Evolutionary conservation across 2,113 vertebrate genomes (phyloP).

Genomic region (Gobio gobio): DNA sequence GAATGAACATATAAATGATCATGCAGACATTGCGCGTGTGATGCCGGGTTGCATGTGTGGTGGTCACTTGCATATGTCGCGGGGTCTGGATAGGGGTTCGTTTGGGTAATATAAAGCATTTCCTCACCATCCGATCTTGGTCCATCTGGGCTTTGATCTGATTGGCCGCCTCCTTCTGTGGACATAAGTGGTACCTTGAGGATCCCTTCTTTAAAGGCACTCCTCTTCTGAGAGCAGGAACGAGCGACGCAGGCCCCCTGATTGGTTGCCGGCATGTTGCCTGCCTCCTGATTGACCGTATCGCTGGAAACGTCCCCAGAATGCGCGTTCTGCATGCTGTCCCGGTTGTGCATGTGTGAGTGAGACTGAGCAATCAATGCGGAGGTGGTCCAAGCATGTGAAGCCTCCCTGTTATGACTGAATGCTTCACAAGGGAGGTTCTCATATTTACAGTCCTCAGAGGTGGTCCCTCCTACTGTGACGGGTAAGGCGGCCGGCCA

Average conservation of each 20-base stretch:
- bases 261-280: constrained; percentile 70
- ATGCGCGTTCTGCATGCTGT: constrained; percentile 48
- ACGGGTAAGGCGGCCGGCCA: constrained; percentile 57
- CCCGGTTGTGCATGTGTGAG: constrained; percentile 1
- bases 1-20: not conserved
- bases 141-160: constrained; percentile 67
- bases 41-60: not conserved
- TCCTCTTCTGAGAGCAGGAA: constrained; percentile 84
- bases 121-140: constrained; percentile 70
- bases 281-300: constrained; percentile 65
- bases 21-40: not conserved
- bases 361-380: constrained; percentile 15
- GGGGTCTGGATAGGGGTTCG: constrained; percentile 87
- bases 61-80: constrained; percentile 18
- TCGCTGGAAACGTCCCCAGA: constrained; percentile 24
- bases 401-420: constrained; percentile 43
- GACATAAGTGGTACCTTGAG: constrained; percentile 86
- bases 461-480: constrained; percentile 42
- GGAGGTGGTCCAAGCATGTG: constrained; percentile 24
- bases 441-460: constrained; percentile 57
- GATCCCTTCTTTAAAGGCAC: constrained; percentile 91
- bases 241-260: constrained; percentile 4
- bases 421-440: constrained; percentile 46
- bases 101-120: constrained; percentile 85
- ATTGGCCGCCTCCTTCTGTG: not conserved